A percentile compares a stretch with the other conserved stretches of the same genome.
These are phyloP conservation scores for Cristatella mucedo DNA, from an alignment of 2,888 invertebrate species.

Conservation along the genomic window DNA sequence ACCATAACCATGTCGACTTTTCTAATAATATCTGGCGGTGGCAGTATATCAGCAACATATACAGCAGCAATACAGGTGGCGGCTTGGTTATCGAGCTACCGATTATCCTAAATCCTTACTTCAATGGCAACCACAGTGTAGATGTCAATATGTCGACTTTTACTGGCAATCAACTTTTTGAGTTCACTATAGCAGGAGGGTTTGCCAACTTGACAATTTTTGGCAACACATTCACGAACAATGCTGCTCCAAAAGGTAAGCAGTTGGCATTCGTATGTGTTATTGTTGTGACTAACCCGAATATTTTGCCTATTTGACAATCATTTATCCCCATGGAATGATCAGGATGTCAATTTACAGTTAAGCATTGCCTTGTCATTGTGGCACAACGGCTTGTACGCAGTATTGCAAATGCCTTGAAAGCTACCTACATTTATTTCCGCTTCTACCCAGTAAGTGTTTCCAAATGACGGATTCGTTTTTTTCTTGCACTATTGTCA, in stretches of 20 bases:
- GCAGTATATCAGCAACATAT: slow-evolving; percentile 64
- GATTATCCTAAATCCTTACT: slow-evolving; percentile 27
- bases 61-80: slow-evolving; percentile 67
- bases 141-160: slow-evolving; percentile 69
- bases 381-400: no score
- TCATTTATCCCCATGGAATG: no score
- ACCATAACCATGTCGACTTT: slow-evolving; percentile 74
- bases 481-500: no score
- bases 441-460: no score
- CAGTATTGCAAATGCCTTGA: no score
- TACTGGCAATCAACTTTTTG: slow-evolving; percentile 67
- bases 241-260: slow-evolving; percentile 35
- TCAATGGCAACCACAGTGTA: slow-evolving; percentile 51
- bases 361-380: no score
- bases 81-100: slow-evolving; percentile 78
- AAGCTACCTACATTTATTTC: no score
- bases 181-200: slow-evolving; percentile 73
- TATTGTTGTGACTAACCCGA: no score
- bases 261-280: no score
- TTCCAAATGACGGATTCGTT: no score
- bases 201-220: slow-evolving; percentile 75
- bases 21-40: slow-evolving; percentile 96
- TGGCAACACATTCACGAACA: slow-evolving; percentile 65
- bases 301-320: no score
- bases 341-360: no score